phyloP scores from a whole-genome alignment of 2,888 invertebrate genomes.

The Oligia latruncula region DNA sequence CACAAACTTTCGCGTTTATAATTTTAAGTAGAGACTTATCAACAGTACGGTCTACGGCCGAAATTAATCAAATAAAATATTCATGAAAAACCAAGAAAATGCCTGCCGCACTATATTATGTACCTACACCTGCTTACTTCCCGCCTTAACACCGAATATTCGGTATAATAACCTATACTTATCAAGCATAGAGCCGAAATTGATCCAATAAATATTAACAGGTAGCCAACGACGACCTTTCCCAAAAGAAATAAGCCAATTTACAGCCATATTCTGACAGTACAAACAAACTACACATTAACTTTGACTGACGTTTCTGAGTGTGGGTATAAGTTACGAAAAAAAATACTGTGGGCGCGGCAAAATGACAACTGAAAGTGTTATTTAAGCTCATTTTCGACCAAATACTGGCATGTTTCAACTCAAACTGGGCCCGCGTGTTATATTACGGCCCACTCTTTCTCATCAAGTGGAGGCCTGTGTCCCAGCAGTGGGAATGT shows the following conservation, averaged over 20 bases:
- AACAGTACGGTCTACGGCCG: too few species aligned
- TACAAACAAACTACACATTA: not conserved
- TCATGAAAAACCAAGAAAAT: not conserved
- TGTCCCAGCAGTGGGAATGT: too few species aligned
- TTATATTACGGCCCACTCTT: too few species aligned
- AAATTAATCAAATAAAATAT: conserved; percentile 26
- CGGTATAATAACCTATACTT: not conserved
- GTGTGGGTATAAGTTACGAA: not conserved
- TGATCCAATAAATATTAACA: conserved; percentile 17
- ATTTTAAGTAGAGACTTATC: too few species aligned
- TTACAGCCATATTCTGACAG: conserved; percentile 6
- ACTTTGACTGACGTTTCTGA: not conserved
- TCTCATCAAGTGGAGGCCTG: too few species aligned
- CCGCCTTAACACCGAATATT: not conserved
- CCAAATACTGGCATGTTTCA: too few species aligned
- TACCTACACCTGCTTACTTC: not conserved
- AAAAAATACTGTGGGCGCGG: not conserved
- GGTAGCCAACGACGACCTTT: not conserved
- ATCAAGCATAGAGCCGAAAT: conserved; percentile 5
- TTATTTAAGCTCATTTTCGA: not conserved
- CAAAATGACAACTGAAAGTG: not conserved
- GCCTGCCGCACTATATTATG: not conserved
- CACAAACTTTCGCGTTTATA: too few species aligned
- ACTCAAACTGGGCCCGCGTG: too few species aligned
- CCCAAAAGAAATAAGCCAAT: conserved; percentile 8